Evolutionary conservation across 2,888 invertebrate species (phyloP), one percentile per base, ranked within the genome.

Genomic region (Pheosia tremula): DNA sequence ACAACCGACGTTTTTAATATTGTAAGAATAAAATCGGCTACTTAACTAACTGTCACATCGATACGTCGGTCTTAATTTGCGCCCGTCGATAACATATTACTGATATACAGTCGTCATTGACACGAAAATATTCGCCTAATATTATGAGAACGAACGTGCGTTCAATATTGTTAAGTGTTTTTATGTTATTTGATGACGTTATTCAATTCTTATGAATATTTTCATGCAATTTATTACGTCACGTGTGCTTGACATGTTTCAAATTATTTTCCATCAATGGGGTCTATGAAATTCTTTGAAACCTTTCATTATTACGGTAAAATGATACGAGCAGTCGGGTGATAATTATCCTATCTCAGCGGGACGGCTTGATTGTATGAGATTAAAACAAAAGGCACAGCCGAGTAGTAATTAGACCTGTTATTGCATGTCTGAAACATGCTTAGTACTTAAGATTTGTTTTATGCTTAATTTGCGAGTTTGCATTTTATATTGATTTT

Each of bases 331-430:
- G 10, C 36, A 36, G 52, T 7, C 4, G 37, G 37, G 11, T 37
- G 55, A 59, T 56, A 55, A 61, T 62, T 52, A 58, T 62, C n/a
- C 52, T 37, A 36, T 55, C 58, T 3, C 58, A 62, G 62, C 56
- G 56, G 58, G 58, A 36, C 7, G 9, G 45, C 41, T 38, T 45
- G 49, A 53, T 57, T 37, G 41, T 41, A 37, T 55, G 50, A 50
- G 36, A 61, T 58, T 49, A 55, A 50, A 56, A 58, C 56, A 58
- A 59, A 58, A 62, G 58, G 49, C 39, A 43, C n/a, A 11, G 39
- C 39, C 37, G 41, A 13, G 13, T 55, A 24, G 53, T 39, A 47
- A 47, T 61, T 37, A 13, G 52, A 57, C 57, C 54, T 61, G n/a
- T 53, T 56, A 56, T 57, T 43, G 37, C 37, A 10, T 52, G 57